phyloP scores from a whole-genome alignment of 2,113 vertebrate genomes.

The Etheostoma spectabile region DNA sequence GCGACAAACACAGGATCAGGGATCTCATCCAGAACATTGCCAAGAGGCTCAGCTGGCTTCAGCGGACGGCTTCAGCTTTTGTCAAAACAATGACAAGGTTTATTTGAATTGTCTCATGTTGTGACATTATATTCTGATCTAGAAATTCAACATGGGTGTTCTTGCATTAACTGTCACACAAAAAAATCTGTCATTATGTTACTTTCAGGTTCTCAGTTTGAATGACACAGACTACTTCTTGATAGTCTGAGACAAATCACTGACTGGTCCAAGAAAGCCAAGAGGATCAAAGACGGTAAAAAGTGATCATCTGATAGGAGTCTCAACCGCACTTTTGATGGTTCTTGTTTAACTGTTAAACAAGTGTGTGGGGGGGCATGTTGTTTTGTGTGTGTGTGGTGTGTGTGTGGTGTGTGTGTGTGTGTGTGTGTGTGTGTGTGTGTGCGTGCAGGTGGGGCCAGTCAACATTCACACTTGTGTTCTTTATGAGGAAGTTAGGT shows the following conservation, averaged over 20 bases:
- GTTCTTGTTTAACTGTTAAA: not conserved
- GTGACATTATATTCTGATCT: not conserved
- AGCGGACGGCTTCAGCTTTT: slow-evolving; percentile 93
- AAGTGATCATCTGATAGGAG: not conserved
- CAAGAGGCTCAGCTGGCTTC: slow-evolving; percentile 86
- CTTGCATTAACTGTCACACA: not conserved
- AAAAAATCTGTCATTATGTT: slow-evolving; percentile 2
- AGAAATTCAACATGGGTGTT: not conserved
- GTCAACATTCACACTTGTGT: slow-evolving; percentile 87
- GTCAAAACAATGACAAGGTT: slow-evolving; percentile 96
- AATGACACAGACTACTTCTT: slow-evolving; percentile 95
- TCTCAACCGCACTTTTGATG: not conserved
- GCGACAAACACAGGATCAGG: slow-evolving; percentile 86
- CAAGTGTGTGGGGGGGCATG: not conserved
- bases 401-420: no score
- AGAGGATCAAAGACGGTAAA: slow-evolving; percentile 90
- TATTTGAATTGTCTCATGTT: not conserved
- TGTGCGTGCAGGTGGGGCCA: slow-evolving; percentile 76
- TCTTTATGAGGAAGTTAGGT: slow-evolving; percentile 98
- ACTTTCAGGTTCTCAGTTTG: slow-evolving; percentile 91
- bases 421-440: slow-evolving; percentile 25
- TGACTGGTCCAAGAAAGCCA: slow-evolving; percentile 90
- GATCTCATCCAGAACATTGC: slow-evolving; percentile 87
- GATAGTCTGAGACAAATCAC: slow-evolving; percentile 93
- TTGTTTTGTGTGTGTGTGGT: slow-evolving; percentile 23